A percentile compares a stretch with the other conserved stretches of the same genome.
Conservation (phyloP, 1,140 invertebrate genomes). For the Tetramorium parvispinum region DNA sequence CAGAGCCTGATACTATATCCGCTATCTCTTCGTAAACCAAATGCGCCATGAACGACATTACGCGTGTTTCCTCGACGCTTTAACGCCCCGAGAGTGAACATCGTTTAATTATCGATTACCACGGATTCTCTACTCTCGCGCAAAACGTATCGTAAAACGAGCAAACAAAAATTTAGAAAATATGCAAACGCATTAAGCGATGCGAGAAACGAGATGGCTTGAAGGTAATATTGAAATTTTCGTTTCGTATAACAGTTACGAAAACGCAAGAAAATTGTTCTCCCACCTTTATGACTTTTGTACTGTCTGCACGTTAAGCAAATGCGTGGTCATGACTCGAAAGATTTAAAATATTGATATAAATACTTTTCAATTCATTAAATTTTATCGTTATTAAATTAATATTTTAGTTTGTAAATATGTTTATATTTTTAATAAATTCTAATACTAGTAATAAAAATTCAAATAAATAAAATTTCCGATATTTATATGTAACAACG, state of each 20-base stretch:
- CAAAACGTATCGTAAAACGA: constrained; percentile 5
- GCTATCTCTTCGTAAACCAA: constrained; percentile 20
- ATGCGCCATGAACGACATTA: constrained; percentile 24
- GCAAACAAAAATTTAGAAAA: constrained; percentile 11
- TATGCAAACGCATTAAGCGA: constrained; percentile 15
- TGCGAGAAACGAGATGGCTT: neutral
- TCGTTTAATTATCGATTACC: constrained; percentile 67
- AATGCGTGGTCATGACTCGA: neutral
- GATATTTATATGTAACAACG: neutral
- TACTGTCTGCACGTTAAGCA: neutral
- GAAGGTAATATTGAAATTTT: neutral
- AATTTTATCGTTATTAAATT: constrained; percentile 7
- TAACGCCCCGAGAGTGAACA: constrained; percentile 70
- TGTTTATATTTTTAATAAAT: neutral
- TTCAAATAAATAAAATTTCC: neutral
- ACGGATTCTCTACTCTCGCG: constrained; percentile 3
- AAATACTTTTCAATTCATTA: neutral
- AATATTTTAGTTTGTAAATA: neutral
- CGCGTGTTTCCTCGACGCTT: constrained; percentile 25
- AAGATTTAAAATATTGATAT: neutral
- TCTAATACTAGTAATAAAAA: neutral
- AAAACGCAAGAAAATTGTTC: neutral
- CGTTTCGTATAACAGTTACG: neutral
- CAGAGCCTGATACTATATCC: constrained; percentile 37
- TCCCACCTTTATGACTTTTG: neutral